Evolutionary conservation across 2,113 vertebrate species (phyloP).

Genomic region (Erythrolamprus reginae): DNA sequence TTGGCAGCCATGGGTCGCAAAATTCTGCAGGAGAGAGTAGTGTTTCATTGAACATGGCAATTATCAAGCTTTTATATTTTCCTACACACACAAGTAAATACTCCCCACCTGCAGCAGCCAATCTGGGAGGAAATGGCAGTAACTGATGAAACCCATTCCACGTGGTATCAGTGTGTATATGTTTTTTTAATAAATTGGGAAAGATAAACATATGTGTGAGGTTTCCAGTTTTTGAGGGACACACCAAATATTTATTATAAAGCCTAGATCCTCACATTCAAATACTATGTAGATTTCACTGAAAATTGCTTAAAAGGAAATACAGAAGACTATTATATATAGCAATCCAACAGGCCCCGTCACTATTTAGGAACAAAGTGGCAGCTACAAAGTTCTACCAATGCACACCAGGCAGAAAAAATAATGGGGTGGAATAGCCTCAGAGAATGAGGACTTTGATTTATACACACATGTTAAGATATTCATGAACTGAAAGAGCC

Average conservation of each 20-base stretch:
- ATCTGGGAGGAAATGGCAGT: neutral
- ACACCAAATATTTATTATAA: neutral
- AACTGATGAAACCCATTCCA: neutral
- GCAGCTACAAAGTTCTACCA: neutral
- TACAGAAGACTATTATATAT: neutral
- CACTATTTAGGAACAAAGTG: neutral
- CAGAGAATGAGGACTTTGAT: neutral
- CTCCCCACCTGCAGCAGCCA: no score
- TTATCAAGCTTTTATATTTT: neutral
- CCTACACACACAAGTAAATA: neutral
- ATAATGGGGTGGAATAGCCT: neutral
- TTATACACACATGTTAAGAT: no score
- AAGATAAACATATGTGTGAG: neutral
- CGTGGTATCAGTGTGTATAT: neutral
- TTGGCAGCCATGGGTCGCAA: neutral
- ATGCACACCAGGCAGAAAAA: neutral
- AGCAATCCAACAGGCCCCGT: neutral
- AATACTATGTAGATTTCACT: neutral
- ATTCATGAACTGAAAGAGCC: no score
- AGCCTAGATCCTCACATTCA: neutral
- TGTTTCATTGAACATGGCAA: neutral
- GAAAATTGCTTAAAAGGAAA: neutral
- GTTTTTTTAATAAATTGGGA: neutral
- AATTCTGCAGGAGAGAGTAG: neutral
- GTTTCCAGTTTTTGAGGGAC: neutral